These are phyloP conservation scores for Cacatua alba DNA, from an alignment of 2,113 vertebrate species.

Conservation along the genomic window DNA sequence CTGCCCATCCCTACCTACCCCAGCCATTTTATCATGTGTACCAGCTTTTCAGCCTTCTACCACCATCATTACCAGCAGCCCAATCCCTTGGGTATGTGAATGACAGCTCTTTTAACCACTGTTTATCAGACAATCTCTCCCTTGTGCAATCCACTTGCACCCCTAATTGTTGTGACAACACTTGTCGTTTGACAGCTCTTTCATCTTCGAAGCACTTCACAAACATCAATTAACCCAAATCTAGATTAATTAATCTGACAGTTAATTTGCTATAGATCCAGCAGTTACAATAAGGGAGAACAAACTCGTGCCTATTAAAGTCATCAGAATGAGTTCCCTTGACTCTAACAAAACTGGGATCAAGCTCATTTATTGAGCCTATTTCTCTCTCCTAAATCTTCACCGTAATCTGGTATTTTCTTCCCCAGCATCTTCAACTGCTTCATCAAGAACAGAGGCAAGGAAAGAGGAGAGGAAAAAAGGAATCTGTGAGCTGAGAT, in stretches of 20 bases:
- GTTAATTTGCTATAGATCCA: neutral
- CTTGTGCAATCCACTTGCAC: neutral
- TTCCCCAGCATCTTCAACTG: neutral
- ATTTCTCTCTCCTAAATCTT: neutral
- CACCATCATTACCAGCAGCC: neutral
- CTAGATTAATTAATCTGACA: constrained; percentile 42
- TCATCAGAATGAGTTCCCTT: neutral
- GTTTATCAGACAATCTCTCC: neutral
- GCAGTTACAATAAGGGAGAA: neutral
- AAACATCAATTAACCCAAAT: constrained; percentile 50
- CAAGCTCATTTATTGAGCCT: neutral
- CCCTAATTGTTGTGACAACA: neutral
- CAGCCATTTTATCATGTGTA: neutral
- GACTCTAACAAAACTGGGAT: neutral
- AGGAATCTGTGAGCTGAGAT: neutral
- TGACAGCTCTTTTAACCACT: neutral
- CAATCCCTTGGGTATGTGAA: neutral
- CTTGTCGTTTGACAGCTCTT: constrained; percentile 22
- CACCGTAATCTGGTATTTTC: neutral
- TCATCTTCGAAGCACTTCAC: constrained; percentile 47
- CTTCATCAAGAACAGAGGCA: neutral
- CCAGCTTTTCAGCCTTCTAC: neutral
- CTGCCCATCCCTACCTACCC: neutral
- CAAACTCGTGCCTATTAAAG: neutral
- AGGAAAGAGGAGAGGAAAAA: neutral